Conservation (phyloP, 2,797 vertebrate genomes). For the Catamblyrhynchus diadema region DNA sequence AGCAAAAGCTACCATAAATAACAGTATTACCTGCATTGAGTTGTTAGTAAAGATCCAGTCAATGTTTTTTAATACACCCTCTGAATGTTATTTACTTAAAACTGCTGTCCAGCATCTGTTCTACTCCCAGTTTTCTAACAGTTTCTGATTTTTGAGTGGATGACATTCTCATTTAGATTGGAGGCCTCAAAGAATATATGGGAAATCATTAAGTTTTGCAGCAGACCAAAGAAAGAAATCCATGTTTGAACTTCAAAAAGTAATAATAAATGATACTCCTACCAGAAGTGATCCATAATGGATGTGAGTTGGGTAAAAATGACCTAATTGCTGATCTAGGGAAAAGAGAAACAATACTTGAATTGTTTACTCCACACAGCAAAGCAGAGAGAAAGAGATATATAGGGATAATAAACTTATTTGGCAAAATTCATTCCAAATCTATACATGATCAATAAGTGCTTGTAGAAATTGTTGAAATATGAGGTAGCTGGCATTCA, state of each 20-base stretch:
- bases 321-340: conserved; percentile 43
- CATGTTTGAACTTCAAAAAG: not conserved
- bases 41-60: not conserved
- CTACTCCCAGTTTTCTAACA: not conserved
- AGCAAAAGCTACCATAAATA: not conserved
- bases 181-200: not conserved
- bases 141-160: not conserved
- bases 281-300: conserved; percentile 30
- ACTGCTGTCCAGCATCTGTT: not conserved
- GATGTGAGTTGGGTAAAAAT: conserved; percentile 28
- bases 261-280: not conserved
- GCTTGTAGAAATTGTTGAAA: conserved; percentile 37
- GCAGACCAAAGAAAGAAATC: conserved; percentile 13
- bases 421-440: conserved; percentile 61
- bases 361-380: conserved; percentile 15
- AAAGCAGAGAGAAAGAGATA: conserved; percentile 18
- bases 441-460: conserved; percentile 55
- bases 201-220: conserved; percentile 52
- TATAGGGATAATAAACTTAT: conserved; percentile 28
- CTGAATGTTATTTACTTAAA: not conserved
- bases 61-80: not conserved
- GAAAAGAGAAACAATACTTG: conserved; percentile 15
- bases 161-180: not conserved
- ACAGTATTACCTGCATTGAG: not conserved
- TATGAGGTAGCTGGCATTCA: conserved; percentile 38